These are phyloP conservation scores for Drosophila quinaria DNA, from an alignment of 2,888 invertebrate species.

Conservation along the genomic window DNA sequence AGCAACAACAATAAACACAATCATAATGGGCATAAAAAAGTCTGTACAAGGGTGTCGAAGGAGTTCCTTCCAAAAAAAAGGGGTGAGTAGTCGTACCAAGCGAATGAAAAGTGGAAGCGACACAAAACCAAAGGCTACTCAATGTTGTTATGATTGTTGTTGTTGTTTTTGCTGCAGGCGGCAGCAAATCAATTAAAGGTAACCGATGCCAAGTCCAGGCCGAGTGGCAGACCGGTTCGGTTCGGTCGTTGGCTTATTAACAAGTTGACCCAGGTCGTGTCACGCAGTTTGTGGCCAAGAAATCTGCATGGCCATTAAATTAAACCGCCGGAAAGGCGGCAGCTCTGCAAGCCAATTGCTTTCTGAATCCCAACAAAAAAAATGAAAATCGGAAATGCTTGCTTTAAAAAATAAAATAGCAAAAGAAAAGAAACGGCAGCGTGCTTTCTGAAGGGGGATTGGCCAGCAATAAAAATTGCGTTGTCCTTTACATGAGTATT, in stretches of 20 bases:
- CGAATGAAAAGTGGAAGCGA: constrained; percentile 17
- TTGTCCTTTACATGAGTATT: constrained; percentile 50
- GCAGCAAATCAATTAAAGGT: constrained; percentile 73
- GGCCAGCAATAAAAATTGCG: constrained; percentile 65
- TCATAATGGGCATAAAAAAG: constrained; percentile 47
- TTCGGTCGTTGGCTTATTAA: constrained; percentile 43
- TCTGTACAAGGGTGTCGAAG: constrained; percentile 60
- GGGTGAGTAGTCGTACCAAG: constrained; percentile 24
- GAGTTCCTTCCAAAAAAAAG: constrained; percentile 10
- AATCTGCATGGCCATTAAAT: constrained; percentile 72
- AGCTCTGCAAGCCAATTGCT: constrained; percentile 58
- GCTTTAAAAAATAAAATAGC: constrained; percentile 37
- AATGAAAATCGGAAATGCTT: constrained; percentile 55
- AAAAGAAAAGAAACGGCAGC: constrained; percentile 28
- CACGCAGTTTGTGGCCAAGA: constrained; percentile 24
- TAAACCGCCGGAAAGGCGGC: constrained; percentile 73
- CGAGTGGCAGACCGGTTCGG: constrained; percentile 36
- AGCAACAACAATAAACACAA: constrained; percentile 21
- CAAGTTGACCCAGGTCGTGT: constrained; percentile 47
- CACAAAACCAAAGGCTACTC: constrained; percentile 49
- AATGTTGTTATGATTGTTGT: constrained; percentile 37
- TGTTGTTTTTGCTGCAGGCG: constrained; percentile 29
- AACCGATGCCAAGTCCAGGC: constrained; percentile 15
- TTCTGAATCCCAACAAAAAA: constrained; percentile 7
- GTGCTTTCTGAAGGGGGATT: constrained; percentile 25